Percentiles rank a stretch among this genome's conserved stretches.
Conservation (phyloP, 2,113 vertebrate genomes). For the Ailuropoda melanoleuca region DNA sequence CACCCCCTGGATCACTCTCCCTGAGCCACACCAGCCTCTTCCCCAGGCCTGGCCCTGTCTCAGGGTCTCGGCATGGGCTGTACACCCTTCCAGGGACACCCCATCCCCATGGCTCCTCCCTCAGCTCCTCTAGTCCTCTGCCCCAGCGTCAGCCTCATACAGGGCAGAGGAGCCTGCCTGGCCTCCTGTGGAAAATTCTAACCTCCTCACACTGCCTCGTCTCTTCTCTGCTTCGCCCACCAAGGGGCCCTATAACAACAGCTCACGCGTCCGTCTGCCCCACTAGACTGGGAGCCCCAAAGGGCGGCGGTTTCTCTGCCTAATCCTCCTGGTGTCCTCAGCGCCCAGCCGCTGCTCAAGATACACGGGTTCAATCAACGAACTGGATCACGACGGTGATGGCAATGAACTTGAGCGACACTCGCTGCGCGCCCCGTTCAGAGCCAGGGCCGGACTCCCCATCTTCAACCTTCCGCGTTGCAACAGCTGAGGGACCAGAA, state of each 20-base stretch:
- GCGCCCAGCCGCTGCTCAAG: background rate
- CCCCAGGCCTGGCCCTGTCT: rapidly evolving
- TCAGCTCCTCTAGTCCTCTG: background rate
- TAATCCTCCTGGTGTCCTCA: background rate
- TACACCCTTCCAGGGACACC: background rate
- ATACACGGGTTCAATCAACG: background rate
- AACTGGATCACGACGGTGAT: rapidly evolving
- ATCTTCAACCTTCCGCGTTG: background rate
- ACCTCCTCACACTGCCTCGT: background rate
- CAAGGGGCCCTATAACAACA: rapidly evolving
- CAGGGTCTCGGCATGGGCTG: background rate
- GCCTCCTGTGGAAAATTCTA: background rate
- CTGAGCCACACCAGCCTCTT: background rate
- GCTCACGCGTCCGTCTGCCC: background rate
- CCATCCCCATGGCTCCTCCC: background rate
- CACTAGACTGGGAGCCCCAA: background rate
- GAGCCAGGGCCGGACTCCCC: background rate
- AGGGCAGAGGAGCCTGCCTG: background rate
- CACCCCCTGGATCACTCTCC: rapidly evolving
- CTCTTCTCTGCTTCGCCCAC: background rate
- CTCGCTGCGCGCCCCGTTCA: rapidly evolving
- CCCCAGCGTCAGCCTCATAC: background rate
- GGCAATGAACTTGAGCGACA: too few species aligned
- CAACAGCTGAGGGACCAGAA: background rate
- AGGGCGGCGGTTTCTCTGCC: too few species aligned